Percentiles rank a stretch among this genome's conserved stretches.
phyloP scores from a whole-genome alignment of 2,888 invertebrate genomes.

The Meta bourneti region DNA sequence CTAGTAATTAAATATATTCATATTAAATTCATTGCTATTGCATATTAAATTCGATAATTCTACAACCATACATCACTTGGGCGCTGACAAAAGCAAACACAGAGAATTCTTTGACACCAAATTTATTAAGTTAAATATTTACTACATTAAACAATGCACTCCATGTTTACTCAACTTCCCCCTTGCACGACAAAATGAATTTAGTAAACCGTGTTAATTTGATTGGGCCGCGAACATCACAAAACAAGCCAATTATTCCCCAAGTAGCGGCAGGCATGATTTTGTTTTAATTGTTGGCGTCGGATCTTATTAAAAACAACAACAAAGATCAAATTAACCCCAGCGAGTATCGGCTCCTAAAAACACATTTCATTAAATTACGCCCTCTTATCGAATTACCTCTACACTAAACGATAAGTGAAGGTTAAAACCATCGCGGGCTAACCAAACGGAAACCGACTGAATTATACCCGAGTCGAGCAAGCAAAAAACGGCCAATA shows the following conservation, averaged over 20 bases:
- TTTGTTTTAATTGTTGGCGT: background rate
- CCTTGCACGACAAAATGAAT: background rate
- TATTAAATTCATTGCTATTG: no score
- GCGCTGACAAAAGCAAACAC: background rate
- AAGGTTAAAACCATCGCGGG: slow-evolving; percentile 6
- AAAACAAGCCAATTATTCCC: slow-evolving; percentile 11
- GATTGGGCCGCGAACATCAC: background rate
- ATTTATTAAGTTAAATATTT: background rate
- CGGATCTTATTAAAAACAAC: slow-evolving; percentile 12
- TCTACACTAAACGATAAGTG: slow-evolving; percentile 8
- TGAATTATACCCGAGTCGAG: background rate
- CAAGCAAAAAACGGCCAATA: background rate
- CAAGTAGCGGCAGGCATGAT: background rate
- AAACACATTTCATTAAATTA: background rate
- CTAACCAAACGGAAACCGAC: slow-evolving; percentile 9
- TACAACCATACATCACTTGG: background rate
- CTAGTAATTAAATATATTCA: no score
- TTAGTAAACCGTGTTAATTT: background rate
- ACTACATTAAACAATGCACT: no score
- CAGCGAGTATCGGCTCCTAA: background rate
- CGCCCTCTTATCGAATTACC: slow-evolving; percentile 13
- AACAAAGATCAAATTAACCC: background rate
- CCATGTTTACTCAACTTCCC: background rate
- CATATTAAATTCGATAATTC: background rate
- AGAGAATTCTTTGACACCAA: background rate